A percentile compares a stretch with the other conserved stretches of the same genome.
These are phyloP conservation scores for Listronotus oregonensis DNA, from an alignment of 1,140 invertebrate species.

Conservation along the genomic window DNA sequence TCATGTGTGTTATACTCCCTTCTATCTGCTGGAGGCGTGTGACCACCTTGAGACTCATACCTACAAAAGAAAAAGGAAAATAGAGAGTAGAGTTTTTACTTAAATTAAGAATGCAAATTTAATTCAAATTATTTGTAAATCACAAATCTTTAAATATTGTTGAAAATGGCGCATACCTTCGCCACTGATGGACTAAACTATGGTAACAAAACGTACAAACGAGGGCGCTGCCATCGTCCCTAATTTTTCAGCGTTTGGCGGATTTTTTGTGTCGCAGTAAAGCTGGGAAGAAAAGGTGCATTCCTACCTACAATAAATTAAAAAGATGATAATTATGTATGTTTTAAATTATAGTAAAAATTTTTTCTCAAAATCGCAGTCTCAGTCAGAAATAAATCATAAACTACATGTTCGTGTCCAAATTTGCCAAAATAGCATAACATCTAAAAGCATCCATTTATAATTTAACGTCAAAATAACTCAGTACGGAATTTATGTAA, in stretches of 20 bases:
- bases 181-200: constrained; percentile 87
- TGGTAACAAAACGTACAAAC: constrained; percentile 96
- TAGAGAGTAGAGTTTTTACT: too few relatives aligned
- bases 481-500: too few relatives aligned
- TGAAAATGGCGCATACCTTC: constrained; percentile 56
- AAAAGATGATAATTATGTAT: constrained; percentile 3
- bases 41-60: constrained; percentile 67
- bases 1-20: constrained; percentile 88
- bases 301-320: constrained; percentile 50
- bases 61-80: constrained; percentile 4
- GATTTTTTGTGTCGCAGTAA: constrained; percentile 73
- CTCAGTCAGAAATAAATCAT: too few relatives aligned
- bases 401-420: too few relatives aligned
- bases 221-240: constrained; percentile 86
- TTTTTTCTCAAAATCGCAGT: too few relatives aligned
- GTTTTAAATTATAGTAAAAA: too few relatives aligned
- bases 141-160: too few relatives aligned
- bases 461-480: too few relatives aligned
- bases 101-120: too few relatives aligned
- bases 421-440: too few relatives aligned
- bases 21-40: constrained; percentile 61
- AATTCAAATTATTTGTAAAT: too few relatives aligned
- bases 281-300: constrained; percentile 80
- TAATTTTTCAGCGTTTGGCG: constrained; percentile 80
- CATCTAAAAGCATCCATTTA: too few relatives aligned